phyloP scores from a whole-genome alignment of 2,113 vertebrate genomes.

The Carassius gibelio region DNA sequence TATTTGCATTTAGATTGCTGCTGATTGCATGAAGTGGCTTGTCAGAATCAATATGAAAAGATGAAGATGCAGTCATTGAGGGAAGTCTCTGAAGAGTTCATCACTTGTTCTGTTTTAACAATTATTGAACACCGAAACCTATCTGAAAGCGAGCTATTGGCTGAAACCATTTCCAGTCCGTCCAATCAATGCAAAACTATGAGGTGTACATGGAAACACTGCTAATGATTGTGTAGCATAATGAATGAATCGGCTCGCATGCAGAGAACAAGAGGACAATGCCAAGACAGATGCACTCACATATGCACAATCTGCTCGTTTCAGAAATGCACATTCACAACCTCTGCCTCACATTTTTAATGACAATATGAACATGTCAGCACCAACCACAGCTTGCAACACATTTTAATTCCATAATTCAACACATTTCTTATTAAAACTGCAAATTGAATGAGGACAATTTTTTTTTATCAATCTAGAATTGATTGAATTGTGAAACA shows the following conservation, averaged over 20 bases:
- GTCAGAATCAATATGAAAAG: slow-evolving; percentile 24
- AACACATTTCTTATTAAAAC: neutral
- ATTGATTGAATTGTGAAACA: no score
- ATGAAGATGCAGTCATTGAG: slow-evolving; percentile 8
- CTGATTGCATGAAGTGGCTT: slow-evolving; percentile 28
- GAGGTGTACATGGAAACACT: neutral
- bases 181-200: neutral
- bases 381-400: neutral
- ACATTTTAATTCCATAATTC: neutral
- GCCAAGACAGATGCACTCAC: neutral
- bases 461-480: no score
- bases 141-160: neutral
- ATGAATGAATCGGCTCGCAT: neutral
- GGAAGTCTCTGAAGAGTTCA: slow-evolving; percentile 18
- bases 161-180: neutral
- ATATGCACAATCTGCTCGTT: neutral
- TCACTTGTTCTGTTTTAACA: slow-evolving; percentile 5
- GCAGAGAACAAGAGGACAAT: neutral
- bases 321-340: slow-evolving; percentile 1
- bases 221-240: slow-evolving; percentile 9
- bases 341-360: neutral
- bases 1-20: slow-evolving; percentile 30
- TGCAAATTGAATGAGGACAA: no score
- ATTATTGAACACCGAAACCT: slow-evolving; percentile 14
- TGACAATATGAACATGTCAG: neutral